phyloP scores from a whole-genome alignment of 1,140 invertebrate species.

The Bombus waltoni region DNA sequence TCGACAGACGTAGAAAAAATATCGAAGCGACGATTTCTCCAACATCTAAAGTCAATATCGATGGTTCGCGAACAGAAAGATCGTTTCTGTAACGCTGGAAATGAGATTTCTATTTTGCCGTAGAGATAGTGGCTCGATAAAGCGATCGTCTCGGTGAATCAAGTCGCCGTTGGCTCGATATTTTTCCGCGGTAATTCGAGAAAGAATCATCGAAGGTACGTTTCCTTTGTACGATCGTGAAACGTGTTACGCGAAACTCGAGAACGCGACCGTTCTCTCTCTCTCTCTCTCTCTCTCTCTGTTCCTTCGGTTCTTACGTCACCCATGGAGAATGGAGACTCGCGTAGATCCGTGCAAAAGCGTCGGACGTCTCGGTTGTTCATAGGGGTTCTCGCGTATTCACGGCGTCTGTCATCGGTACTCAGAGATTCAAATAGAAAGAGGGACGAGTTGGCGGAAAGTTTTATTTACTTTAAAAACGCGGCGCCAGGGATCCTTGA shows the following conservation, averaged over 20 bases:
- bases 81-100: not conserved
- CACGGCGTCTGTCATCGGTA: constrained; percentile 56
- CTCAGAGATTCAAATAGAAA: constrained; percentile 53
- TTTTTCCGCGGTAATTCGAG: not conserved
- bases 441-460: constrained; percentile 46
- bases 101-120: not conserved
- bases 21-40: not conserved
- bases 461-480: constrained; percentile 70
- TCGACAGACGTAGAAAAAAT: not conserved
- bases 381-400: constrained; percentile 38
- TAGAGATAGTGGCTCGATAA: not conserved
- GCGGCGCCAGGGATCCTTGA: constrained; percentile 64
- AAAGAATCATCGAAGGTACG: not conserved
- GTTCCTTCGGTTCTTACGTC: not conserved
- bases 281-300: no score
- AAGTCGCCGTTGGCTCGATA: not conserved
- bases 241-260: not conserved
- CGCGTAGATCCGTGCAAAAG: not conserved
- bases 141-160: not conserved
- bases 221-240: not conserved
- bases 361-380: constrained; percentile 9
- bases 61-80: no score
- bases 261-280: not conserved
- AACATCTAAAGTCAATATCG: not conserved
- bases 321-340: not conserved